A percentile compares a stretch with the other conserved stretches of the same genome.
Conservation (phyloP, 1,140 invertebrate genomes). For the Drosophila sulfurigaster region DNA sequence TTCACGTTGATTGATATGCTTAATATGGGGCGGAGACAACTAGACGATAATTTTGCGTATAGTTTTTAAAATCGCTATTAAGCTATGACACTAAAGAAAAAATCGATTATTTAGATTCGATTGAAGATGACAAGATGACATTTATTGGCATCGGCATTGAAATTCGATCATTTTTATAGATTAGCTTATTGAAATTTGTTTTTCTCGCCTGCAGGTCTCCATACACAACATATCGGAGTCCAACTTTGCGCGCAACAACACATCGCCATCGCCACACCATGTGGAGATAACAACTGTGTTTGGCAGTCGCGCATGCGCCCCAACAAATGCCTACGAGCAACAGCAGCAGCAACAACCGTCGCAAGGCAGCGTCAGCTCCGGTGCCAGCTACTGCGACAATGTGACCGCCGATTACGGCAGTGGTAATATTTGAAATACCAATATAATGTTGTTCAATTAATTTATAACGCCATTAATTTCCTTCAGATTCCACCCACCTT, state of each 20-base stretch:
- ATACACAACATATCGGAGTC: constrained; percentile 87
- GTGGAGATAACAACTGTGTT: constrained; percentile 84
- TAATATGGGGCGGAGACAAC: neutral
- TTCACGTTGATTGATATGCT: neutral
- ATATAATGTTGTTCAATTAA: neutral
- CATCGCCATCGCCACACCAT: constrained; percentile 83
- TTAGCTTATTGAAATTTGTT: neutral
- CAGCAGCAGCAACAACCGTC: constrained; percentile 45
- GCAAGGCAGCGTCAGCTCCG: constrained; percentile 48
- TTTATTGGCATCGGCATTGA: neutral
- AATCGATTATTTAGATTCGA: neutral
- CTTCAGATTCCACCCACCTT: constrained; percentile 59
- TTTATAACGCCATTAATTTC: neutral
- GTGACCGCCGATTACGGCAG: constrained; percentile 68
- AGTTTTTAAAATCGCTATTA: too few species aligned
- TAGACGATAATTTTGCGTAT: too few species aligned
- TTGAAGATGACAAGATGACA: neutral
- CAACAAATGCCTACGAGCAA: constrained; percentile 61
- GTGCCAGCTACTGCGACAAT: constrained; percentile 66
- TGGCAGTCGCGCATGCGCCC: constrained; percentile 55
- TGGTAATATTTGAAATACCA: constrained; percentile 41
- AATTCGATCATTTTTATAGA: neutral
- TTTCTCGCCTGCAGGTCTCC: constrained; percentile 80
- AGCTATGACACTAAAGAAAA: neutral
- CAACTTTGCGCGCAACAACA: constrained; percentile 85